These are phyloP conservation scores for Nomada goodeniana DNA, from an alignment of 2,888 invertebrate genomes.

Conservation along the genomic window DNA sequence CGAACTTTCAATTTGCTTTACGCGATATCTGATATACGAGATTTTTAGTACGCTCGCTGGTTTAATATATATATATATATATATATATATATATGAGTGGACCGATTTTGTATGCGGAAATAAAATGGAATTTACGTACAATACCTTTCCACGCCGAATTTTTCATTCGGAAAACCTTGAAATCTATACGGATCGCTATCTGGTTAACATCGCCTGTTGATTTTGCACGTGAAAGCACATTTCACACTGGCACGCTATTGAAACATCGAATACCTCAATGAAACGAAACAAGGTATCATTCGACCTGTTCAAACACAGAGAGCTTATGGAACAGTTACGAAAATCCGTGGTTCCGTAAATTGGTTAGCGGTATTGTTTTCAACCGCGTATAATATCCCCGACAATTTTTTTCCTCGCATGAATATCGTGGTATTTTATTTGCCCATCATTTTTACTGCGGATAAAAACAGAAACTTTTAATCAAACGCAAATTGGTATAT, in stretches of 20 bases:
- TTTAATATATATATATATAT: no score
- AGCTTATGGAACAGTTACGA: neutral
- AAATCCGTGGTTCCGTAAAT: neutral
- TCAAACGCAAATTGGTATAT: neutral
- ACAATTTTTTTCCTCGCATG: neutral
- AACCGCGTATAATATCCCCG: neutral
- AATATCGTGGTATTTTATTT: neutral
- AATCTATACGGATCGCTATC: no score
- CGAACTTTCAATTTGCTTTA: neutral
- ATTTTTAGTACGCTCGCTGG: neutral
- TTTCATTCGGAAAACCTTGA: no score
- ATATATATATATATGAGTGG: no score
- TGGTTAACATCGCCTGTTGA: neutral
- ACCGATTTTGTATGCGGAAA: neutral
- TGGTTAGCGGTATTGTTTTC: neutral
- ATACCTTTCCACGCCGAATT: no score
- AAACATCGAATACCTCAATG: no score
- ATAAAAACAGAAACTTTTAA: neutral
- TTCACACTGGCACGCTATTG: neutral
- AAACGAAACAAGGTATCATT: neutral
- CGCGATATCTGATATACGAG: neutral
- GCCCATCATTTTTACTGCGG: neutral
- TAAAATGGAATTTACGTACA: neutral
- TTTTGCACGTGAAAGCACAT: neutral
- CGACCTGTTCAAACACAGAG: neutral